Evolutionary conservation across 2,888 invertebrate species (phyloP), one percentile per base, ranked within the genome.

Genomic region (Leucophenga montana): DNA sequence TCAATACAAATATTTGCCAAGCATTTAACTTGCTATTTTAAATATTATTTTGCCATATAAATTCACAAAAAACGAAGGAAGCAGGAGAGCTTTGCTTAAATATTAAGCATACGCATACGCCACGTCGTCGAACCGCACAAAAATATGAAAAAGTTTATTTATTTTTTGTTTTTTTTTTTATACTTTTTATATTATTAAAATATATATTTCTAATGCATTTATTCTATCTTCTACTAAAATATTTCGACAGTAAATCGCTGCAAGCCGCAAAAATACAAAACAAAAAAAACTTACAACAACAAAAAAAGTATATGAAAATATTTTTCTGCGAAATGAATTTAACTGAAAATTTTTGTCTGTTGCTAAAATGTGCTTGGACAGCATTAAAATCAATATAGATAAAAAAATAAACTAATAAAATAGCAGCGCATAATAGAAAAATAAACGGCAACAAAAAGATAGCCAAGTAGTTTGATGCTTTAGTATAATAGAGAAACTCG

Each of bases 1-100:
- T 76, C 79, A 54, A 73, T 75, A 76, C 75, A 76, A 82, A 82
- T 84, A 82, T 82, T 82, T 84, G 82, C 71, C 54, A 73, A 82
- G 84, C 85, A 76, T 80, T 85, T 82, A 82, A 69, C 69, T 31
- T 72, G 68, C 72, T 78, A 77, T 71, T 73, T 53, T 64, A 57
- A 61, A 53, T 66, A 11, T 68, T 71, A 56, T 59, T 68, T 73
- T 70, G 66, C 62, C 65, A 39, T 9, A 27, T 27, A 57, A 50
- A 50, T 39, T 3, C 11, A 11, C 11, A 11, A 39, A 39, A 39
- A 39, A 3, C 3, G 27, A 27, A 27, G 4, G 27, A 27, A 27
- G 4, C 2, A 27, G 4, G 27, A 27, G n/a, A 27, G 27, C 27
- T 27, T 27, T 4, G 27, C 27, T 27, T 27, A 27, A 39, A 39